phyloP scores from a whole-genome alignment of 2,888 invertebrate species.

The Cosmorhoe ocellata region DNA sequence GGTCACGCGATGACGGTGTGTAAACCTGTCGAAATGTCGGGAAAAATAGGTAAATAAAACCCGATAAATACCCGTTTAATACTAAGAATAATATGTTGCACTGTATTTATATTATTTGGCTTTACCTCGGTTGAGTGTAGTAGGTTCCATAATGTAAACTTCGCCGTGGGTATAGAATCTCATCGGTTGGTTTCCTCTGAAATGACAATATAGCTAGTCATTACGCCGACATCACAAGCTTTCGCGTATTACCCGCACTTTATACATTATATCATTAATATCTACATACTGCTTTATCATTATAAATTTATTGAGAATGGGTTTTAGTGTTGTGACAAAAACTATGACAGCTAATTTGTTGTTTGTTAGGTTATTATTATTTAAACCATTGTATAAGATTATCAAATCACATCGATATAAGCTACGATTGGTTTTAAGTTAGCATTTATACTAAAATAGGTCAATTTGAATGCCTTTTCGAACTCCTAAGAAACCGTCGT shows the following conservation, averaged over 20 bases:
- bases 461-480: conserved; percentile 13
- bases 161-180: conserved; percentile 56
- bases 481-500: conserved; percentile 24
- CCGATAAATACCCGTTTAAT: too few relatives aligned
- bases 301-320: conserved; percentile 1
- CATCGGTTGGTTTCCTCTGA: conserved; percentile 60
- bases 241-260: conserved; percentile 23
- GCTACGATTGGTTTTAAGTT: conserved; percentile 33
- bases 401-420: conserved; percentile 48
- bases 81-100: too few relatives aligned
- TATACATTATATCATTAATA: conserved; percentile 18
- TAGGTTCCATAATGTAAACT: conserved; percentile 47
- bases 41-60: too few relatives aligned
- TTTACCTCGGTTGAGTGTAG: too few relatives aligned
- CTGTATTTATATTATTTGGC: too few relatives aligned
- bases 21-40: too few relatives aligned
- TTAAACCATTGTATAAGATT: conserved; percentile 50
- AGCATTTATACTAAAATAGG: conserved; percentile 13
- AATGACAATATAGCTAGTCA: conserved; percentile 74
- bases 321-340: conserved; percentile 41
- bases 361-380: conserved; percentile 45
- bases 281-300: background rate
- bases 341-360: conserved; percentile 59
- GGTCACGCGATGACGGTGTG: too few relatives aligned
- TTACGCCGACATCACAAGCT: conserved; percentile 72